Conservation (phyloP, 2,888 invertebrate genomes). For the Sepiola atlantica region DNA sequence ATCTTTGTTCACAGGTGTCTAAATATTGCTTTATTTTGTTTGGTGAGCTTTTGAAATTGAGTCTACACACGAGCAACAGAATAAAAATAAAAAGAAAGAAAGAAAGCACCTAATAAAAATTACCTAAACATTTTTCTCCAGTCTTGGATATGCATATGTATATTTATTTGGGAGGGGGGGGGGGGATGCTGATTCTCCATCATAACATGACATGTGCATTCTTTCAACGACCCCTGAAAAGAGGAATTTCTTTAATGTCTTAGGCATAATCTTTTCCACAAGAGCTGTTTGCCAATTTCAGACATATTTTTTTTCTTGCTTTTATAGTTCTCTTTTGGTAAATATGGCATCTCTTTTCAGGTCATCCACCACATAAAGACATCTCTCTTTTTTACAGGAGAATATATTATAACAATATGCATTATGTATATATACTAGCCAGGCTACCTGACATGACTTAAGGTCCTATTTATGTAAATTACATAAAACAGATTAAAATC, state of each 20-base stretch:
- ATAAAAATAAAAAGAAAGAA: not conserved
- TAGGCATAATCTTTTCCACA: not conserved
- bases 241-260: not conserved
- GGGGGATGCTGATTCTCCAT: not conserved
- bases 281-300: not conserved
- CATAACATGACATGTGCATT: not conserved
- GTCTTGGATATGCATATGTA: not conserved
- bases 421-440: too few species aligned
- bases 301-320: not conserved
- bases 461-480: too few species aligned
- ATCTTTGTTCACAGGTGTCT: too few species aligned
- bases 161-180: too few species aligned
- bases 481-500: too few species aligned
- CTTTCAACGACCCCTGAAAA: not conserved
- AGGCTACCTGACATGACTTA: too few species aligned
- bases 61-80: not conserved
- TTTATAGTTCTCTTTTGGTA: not conserved
- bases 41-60: not conserved
- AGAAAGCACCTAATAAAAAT: too few species aligned
- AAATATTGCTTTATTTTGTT: not conserved
- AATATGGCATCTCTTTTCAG: not conserved
- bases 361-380: not conserved
- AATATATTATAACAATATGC: too few species aligned
- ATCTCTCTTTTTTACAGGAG: not conserved
- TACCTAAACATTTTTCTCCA: not conserved